phyloP scores from a whole-genome alignment of 2,888 invertebrate species.

The Thysanoteuthis rhombus region DNA sequence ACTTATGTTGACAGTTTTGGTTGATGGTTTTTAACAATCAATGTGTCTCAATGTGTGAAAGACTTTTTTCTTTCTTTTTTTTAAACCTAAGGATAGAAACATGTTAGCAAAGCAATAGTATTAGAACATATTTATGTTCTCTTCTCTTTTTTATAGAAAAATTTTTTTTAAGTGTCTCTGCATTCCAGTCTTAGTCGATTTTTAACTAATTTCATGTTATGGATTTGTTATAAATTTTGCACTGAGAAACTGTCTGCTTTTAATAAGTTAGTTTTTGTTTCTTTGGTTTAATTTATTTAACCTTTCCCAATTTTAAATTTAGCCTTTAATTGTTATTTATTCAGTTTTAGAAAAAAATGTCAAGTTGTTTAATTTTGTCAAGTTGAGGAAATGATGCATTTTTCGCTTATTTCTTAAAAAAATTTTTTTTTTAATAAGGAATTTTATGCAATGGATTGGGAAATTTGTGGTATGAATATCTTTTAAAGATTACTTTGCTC shows the following conservation, averaged over 20 bases:
- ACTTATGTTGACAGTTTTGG: too few relatives aligned
- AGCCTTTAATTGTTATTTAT: background rate
- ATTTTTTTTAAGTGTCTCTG: background rate
- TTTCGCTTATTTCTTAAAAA: too few relatives aligned
- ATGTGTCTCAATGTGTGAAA: too few relatives aligned
- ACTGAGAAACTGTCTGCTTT: background rate
- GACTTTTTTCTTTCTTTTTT: background rate
- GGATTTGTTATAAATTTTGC: background rate
- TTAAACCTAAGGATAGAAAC: background rate
- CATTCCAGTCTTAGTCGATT: background rate
- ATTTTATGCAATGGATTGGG: too few relatives aligned
- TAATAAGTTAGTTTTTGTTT: background rate
- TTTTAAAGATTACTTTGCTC: background rate
- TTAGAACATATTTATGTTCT: background rate
- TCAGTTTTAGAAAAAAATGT: too few relatives aligned
- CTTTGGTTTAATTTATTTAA: background rate
- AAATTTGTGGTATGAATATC: background rate
- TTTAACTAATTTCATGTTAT: background rate
- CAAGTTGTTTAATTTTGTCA: too few relatives aligned
- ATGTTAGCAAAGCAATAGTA: background rate
- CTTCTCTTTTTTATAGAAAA: too few relatives aligned
- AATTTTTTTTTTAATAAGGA: too few relatives aligned
- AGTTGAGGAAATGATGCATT: too few relatives aligned
- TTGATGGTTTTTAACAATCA: too few relatives aligned
- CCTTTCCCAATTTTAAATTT: background rate